Evolutionary conservation across 1,140 invertebrate genomes (phyloP).

Genomic region (Cyclina sinensis): DNA sequence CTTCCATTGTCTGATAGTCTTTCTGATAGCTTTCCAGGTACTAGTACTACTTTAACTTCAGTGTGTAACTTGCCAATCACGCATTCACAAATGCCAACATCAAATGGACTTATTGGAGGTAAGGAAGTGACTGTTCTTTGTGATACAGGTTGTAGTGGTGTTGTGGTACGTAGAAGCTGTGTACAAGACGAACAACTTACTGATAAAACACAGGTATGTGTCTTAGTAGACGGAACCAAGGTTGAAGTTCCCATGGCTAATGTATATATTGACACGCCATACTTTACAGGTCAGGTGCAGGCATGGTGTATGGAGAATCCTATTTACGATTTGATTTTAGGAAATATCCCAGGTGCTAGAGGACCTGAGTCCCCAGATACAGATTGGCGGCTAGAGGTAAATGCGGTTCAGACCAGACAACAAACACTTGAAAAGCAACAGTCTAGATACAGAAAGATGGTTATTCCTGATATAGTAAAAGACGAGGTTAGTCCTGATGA

Average conservation of each 20-base stretch:
- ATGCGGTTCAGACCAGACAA: neutral
- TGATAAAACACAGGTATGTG: slow-evolving; percentile 51
- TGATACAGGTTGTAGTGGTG: slow-evolving; percentile 70
- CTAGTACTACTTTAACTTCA: neutral
- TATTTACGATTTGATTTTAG: slow-evolving; percentile 68
- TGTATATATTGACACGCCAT: slow-evolving; percentile 59
- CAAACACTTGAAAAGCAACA: neutral
- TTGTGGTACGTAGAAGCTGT: slow-evolving; percentile 45
- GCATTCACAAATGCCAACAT: slow-evolving; percentile 24
- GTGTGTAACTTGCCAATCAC: neutral
- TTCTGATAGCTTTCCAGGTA: neutral
- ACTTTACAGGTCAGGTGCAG: slow-evolving; percentile 40
- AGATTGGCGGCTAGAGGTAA: neutral
- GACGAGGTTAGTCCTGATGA: slow-evolving; percentile 10
- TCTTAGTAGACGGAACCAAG: slow-evolving; percentile 60
- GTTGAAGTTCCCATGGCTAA: slow-evolving; percentile 48
- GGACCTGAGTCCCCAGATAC: neutral
- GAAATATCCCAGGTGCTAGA: slow-evolving; percentile 65
- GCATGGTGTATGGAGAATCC: slow-evolving; percentile 69
- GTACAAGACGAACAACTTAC: slow-evolving; percentile 41
- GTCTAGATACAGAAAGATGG: neutral
- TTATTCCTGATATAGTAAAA: neutral
- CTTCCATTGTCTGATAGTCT: neutral
- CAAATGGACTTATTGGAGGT: slow-evolving; percentile 32
- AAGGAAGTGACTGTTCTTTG: slow-evolving; percentile 48